Evolutionary conservation across 2,888 invertebrate species (phyloP), one percentile per base, ranked within the genome.

Genomic region (Caenorhabditis sinica): DNA sequence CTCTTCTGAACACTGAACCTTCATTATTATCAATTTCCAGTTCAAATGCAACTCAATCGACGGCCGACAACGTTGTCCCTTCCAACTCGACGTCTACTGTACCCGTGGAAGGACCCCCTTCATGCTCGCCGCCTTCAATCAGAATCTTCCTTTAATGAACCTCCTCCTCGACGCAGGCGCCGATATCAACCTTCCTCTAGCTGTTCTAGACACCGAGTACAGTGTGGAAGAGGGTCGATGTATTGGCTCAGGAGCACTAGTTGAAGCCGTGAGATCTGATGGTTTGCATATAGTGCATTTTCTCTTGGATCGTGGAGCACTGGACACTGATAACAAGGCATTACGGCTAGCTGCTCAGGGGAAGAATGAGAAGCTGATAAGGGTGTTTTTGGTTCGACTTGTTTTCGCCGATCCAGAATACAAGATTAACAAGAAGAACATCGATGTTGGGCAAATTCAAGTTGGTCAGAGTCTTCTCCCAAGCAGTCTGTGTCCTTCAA

Each of bases 341-440:
- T 94, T 97, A 60, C 94, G 85, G 11, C 71, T 90, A 23, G 89
- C 90, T 1, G 87, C 88, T n/a, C 77, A 88, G 81, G 83, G 69
- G 9, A 66, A 79, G 23, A 89, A 89, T 61, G 88, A 89, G 61
- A 88, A 89, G 49, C 61, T 89, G 20, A 87, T 91, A 13, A 76
- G 90, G 15, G 81, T 87, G 3, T 90, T 92, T 43, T 85, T 92
- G 15, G 85, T 82, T 13, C 86, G 90, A 6, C 89, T 92, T 51
- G 90, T 89, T 0, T 91, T 91, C 60, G 95, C 96, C 0, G 98
- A 98, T 93, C 96, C 96, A 0, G 97, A 98, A 92, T 96, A 96
- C 93, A 96, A 96, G 93, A 95, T 98, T 65, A 97, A 97, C 94
- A 96, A 96, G 93, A 95, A 96, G 87, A 95, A 95, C 0, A 95